These are phyloP conservation scores for Eidolon helvum DNA, from an alignment of 2,113 vertebrate genomes.

Conservation along the genomic window DNA sequence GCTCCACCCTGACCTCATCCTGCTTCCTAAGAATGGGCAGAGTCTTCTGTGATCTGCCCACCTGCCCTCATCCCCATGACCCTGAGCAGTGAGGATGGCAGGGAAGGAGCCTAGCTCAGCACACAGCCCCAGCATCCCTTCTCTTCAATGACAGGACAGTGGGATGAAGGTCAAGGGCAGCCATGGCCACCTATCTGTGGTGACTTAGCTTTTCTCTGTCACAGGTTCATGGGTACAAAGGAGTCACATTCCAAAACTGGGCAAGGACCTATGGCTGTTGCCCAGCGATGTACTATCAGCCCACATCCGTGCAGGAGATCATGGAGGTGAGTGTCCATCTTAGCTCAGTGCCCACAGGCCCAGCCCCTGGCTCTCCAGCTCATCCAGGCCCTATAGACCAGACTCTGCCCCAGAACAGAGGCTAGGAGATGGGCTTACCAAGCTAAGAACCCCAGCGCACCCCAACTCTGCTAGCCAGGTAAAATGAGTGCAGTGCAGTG, in stretches of 20 bases:
- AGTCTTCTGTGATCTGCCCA: neutral
- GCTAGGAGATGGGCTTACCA: accelerated
- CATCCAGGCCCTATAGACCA: neutral
- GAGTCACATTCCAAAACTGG: conserved; percentile 86
- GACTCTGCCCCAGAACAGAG: neutral
- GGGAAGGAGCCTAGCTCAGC: neutral
- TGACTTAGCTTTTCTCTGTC: neutral
- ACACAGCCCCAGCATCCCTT: accelerated
- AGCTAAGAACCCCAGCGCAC: accelerated
- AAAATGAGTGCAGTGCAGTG: accelerated
- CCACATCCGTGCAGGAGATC: conserved; percentile 79
- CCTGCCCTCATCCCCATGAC: neutral
- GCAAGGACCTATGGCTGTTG: conserved; percentile 82
- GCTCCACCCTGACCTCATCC: neutral
- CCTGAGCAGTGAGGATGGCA: neutral
- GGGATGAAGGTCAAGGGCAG: neutral
- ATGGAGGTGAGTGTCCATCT: conserved; percentile 76
- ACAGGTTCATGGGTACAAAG: conserved; percentile 79
- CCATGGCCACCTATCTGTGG: accelerated
- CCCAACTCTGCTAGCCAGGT: neutral
- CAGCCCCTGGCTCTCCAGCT: neutral
- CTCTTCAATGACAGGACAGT: neutral
- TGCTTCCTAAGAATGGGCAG: neutral
- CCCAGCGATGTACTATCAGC: conserved; percentile 84
- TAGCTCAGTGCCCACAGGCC: accelerated